phyloP scores from a whole-genome alignment of 2,888 invertebrate genomes.

The Cremastobaeus sp. region DNA sequence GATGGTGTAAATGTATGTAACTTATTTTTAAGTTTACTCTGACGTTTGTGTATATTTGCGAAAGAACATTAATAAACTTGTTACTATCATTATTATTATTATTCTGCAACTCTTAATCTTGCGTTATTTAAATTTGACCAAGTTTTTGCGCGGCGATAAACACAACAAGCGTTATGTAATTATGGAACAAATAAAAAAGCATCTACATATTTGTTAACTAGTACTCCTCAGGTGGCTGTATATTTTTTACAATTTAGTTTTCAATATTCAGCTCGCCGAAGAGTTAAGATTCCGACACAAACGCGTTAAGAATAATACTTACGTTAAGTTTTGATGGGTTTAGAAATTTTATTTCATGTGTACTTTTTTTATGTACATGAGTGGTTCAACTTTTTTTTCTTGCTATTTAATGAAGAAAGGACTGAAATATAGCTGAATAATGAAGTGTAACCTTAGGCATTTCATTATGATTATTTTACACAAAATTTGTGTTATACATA shows the following conservation, averaged over 20 bases:
- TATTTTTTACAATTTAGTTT: conserved; percentile 5
- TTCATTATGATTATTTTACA: neutral
- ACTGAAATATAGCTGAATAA: neutral
- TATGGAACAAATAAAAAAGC: too few relatives aligned
- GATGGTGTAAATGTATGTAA: too few relatives aligned
- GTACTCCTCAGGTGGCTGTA: neutral
- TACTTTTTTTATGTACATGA: neutral
- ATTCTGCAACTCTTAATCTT: neutral
- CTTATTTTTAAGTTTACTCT: too few relatives aligned
- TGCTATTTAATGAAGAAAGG: conserved; percentile 1
- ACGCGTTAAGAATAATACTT: neutral
- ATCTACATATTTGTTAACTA: too few relatives aligned
- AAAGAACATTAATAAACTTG: too few relatives aligned
- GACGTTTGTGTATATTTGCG: too few relatives aligned
- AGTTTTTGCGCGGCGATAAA: too few relatives aligned
- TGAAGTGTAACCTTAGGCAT: neutral
- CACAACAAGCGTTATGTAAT: conserved; percentile 20
- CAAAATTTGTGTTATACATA: neutral
- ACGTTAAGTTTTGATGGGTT: conserved; percentile 9
- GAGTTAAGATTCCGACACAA: neutral
- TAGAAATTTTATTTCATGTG: conserved; percentile 9
- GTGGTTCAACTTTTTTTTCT: too few relatives aligned
- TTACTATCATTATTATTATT: neutral
- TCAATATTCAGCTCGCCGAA: conserved; percentile 4
- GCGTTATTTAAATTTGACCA: too few relatives aligned